Conservation (phyloP, 1,140 invertebrate species). For the Lamellibrachia luymesi region DNA sequence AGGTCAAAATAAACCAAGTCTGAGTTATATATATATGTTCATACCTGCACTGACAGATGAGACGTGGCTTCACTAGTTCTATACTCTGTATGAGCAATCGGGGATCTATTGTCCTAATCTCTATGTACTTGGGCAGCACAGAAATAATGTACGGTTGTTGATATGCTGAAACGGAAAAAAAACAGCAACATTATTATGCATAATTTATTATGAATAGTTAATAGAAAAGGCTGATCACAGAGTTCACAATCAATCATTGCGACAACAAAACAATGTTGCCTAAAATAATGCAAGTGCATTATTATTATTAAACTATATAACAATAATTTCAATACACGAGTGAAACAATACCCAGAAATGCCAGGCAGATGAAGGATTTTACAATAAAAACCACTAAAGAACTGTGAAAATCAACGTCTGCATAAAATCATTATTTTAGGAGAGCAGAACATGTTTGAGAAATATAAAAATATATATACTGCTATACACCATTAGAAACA, state of each 20-base stretch:
- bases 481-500: too few species aligned
- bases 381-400: neutral
- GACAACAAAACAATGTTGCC: neutral
- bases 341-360: too few species aligned
- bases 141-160: slow-evolving; percentile 88
- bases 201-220: neutral
- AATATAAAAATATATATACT: too few species aligned
- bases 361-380: neutral
- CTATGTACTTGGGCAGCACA: slow-evolving; percentile 75
- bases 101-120: slow-evolving; percentile 77
- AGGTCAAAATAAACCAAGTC: too few species aligned
- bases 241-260: neutral
- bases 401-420: too few species aligned
- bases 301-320: too few species aligned
- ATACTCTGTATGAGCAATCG: slow-evolving; percentile 74
- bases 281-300: neutral
- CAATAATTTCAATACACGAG: too few species aligned
- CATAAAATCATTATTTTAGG: too few species aligned
- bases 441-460: too few species aligned
- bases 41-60: slow-evolving; percentile 51
- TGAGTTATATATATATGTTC: slow-evolving; percentile 3
- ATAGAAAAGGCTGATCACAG: neutral
- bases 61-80: slow-evolving; percentile 66
- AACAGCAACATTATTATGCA: slow-evolving; percentile 26
- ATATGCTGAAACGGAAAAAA: slow-evolving; percentile 68